These are phyloP conservation scores for Hemibagrus guttatus DNA, from an alignment of 2,797 vertebrate genomes.

Conservation along the genomic window DNA sequence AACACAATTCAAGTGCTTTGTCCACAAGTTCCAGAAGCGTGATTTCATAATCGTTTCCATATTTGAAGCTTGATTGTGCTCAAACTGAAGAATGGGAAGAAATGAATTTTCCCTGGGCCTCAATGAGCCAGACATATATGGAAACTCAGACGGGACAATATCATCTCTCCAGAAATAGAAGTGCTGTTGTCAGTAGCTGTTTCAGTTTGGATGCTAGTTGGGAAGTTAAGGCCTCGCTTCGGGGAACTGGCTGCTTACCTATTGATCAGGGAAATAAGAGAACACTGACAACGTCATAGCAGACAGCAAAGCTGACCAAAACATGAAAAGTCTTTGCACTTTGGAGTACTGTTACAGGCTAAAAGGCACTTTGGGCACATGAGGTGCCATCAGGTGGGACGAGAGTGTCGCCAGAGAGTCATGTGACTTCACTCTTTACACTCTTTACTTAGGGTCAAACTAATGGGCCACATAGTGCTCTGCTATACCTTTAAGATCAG, in stretches of 20 bases:
- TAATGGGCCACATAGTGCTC: neutral
- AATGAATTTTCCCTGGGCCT: slow-evolving; percentile 3
- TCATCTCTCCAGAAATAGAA: slow-evolving; percentile 34
- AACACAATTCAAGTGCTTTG: neutral
- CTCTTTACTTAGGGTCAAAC: neutral
- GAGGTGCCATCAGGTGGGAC: neutral
- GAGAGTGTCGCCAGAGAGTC: neutral
- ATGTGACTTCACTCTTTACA: neutral
- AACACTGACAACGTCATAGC: slow-evolving; percentile 38
- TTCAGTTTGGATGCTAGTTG: slow-evolving; percentile 45
- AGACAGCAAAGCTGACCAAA: slow-evolving; percentile 44
- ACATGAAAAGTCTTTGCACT: slow-evolving; percentile 15
- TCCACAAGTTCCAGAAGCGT: neutral
- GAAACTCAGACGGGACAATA: slow-evolving; percentile 15
- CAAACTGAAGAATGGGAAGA: slow-evolving; percentile 8
- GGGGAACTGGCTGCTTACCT: slow-evolving; percentile 52
- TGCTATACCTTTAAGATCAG: neutral
- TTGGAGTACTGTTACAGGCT: slow-evolving; percentile 41
- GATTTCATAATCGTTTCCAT: slow-evolving; percentile 5
- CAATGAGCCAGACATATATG: slow-evolving; percentile 28
- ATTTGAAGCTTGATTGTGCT: neutral
- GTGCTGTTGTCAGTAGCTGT: slow-evolving; percentile 37
- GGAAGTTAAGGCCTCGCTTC: slow-evolving; percentile 43
- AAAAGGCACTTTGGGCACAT: slow-evolving; percentile 34
- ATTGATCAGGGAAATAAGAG: slow-evolving; percentile 55